Conservation (phyloP, 1,140 invertebrate species). For the Megathymus violae region DNA sequence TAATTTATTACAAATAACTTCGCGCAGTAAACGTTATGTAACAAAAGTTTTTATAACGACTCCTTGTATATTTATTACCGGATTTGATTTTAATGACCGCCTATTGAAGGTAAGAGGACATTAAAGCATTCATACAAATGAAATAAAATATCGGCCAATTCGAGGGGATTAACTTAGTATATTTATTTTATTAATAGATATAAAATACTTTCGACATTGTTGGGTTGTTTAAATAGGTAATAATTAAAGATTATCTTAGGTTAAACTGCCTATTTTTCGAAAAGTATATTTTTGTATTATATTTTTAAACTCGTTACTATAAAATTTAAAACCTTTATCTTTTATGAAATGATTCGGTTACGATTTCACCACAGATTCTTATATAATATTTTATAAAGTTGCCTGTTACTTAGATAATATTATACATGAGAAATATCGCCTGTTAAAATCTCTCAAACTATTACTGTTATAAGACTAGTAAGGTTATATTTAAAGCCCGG, state of each 20-base stretch:
- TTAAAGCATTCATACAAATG: conserved; percentile 17
- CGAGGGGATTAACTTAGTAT: conserved; percentile 25
- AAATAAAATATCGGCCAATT: conserved; percentile 25
- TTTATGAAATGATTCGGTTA: no score
- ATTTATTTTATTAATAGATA: conserved; percentile 32
- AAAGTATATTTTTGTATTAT: no score
- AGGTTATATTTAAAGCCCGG: no score
- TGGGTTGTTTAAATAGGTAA: conserved; percentile 15
- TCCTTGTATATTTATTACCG: conserved; percentile 58
- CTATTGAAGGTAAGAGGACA: conserved; percentile 30
- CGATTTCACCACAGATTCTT: no score
- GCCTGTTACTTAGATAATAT: no score
- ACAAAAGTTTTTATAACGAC: conserved; percentile 44
- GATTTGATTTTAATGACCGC: conserved; percentile 71
- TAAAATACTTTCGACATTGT: conserved; percentile 15
- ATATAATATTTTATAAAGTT: no score
- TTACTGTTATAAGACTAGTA: no score
- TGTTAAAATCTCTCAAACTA: no score
- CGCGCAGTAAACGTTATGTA: conserved; percentile 42
- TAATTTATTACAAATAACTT: conserved; percentile 82
- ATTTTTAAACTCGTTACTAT: no score
- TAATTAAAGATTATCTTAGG: conserved; percentile 9
- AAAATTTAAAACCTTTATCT: no score
- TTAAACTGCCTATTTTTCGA: no score
- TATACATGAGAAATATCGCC: no score